Base-by-base conservation (phyloP, 2,113 vertebrate species). In the Caloenas nicobarica region DNA sequence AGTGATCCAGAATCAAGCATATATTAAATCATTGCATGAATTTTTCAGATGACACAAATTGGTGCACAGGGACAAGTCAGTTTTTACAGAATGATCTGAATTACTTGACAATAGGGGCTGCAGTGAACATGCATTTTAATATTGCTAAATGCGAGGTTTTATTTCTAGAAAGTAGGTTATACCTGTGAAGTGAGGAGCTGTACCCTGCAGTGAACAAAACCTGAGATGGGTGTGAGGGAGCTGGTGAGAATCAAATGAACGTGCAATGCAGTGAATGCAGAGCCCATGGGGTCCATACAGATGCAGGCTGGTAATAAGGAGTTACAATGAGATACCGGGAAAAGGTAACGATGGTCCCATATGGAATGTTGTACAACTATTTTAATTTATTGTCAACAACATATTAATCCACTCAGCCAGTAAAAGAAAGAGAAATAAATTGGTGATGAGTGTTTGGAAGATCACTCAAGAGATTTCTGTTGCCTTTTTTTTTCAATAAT, bases 1-100 rank as follows among this genome's bases (percentile, higher is more conserved):
- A 81, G 5, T 0, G 2, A 56, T 61, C 77, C 77, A 1, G 9
- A 80, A 57, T 17, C 60, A 68, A 89, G 25, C 5, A 9, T 26
- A 33, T 7, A 25, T 68, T 80, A 74, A 96, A 89, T 91, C 85
- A 88, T 25, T 11, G 7, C 61, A 7, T 9, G 81, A 54, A 85
- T 72, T 72, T 33, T 60, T 61, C 48, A 94, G 44, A 33, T 82
- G 88, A 84, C 85, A 79, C 31, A 72, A 89, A 85, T 38, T 23
- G 61, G 26, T 26, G 78, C 65, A 21, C 44, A 58, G 93, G 84
- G 93, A 91, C 46, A 33, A 71, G 65, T 74, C 33, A 16, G 56
- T 34, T 86, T 89, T 58, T 16, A 56, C 21, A 73, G 73, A 54
- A 74, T 34, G 50, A 38, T 54, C 36, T 15, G 84, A 91, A 38